Conservation (phyloP, 2,888 invertebrate genomes). For the Rhamphomyia laevipes region DNA sequence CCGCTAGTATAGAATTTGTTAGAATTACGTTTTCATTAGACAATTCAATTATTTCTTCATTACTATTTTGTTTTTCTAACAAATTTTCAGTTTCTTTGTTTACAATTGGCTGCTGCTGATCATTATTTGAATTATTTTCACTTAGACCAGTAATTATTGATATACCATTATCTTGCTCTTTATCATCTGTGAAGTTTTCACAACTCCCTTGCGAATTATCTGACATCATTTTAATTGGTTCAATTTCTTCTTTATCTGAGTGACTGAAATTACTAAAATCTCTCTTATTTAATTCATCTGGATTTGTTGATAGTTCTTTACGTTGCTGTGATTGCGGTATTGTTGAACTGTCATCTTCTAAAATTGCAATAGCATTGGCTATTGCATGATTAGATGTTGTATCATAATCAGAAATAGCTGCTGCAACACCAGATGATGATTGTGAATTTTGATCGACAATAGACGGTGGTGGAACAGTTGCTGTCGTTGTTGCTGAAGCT, state of each 20-base stretch:
- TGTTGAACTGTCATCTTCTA: slow-evolving; percentile 6
- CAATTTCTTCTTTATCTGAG: not conserved
- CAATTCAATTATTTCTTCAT: too few relatives aligned
- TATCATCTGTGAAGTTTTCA: not conserved
- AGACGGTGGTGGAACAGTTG: not conserved
- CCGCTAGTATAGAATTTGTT: not conserved
- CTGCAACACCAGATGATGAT: not conserved
- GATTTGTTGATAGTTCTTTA: slow-evolving; percentile 12
- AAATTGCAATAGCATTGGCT: not conserved
- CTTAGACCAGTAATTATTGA: too few relatives aligned
- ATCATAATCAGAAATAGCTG: not conserved
- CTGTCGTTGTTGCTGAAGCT: not conserved
- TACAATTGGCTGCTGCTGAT: too few relatives aligned
- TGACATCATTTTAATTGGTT: not conserved
- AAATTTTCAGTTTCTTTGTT: too few relatives aligned
- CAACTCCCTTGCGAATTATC: not conserved
- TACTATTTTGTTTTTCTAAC: too few relatives aligned
- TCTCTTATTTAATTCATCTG: too few relatives aligned
- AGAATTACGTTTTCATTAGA: too few relatives aligned
- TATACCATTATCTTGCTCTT: not conserved
- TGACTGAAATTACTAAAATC: too few relatives aligned
- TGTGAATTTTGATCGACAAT: not conserved
- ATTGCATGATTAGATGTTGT: not conserved
- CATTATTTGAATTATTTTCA: too few relatives aligned
- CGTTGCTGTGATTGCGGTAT: slow-evolving; percentile 31